Conservation (phyloP, 2,888 invertebrate species). For the Strigamia transsilvanica region DNA sequence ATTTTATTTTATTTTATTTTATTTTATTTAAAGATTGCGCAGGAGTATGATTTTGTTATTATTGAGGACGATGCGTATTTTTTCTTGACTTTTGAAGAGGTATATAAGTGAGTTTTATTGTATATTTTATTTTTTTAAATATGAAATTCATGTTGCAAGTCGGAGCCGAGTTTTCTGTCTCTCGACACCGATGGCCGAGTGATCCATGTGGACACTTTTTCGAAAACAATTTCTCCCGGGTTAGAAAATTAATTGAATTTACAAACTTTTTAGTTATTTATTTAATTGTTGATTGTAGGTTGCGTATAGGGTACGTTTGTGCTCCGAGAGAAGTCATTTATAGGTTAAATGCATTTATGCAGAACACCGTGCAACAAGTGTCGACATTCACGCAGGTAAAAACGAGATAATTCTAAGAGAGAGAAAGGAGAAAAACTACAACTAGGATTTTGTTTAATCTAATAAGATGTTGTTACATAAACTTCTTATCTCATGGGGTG, state of each 20-base stretch:
- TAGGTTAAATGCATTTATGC: constrained; percentile 75
- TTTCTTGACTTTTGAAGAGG: constrained; percentile 77
- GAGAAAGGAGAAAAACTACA: constrained; percentile 49
- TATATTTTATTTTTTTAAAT: background rate
- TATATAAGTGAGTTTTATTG: too few relatives aligned
- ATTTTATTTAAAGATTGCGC: constrained; percentile 68
- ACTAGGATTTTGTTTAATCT: constrained; percentile 25
- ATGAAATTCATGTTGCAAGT: background rate
- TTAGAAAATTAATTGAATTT: background rate
- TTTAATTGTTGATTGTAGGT: constrained; percentile 62
- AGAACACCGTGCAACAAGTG: constrained; percentile 74
- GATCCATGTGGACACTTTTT: constrained; percentile 78
- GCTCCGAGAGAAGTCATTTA: constrained; percentile 74
- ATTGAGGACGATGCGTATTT: constrained; percentile 85
- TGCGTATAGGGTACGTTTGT: constrained; percentile 77
- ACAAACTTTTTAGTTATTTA: background rate
- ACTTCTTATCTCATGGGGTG: constrained; percentile 71
- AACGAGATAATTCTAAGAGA: background rate
- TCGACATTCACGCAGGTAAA: constrained; percentile 74
- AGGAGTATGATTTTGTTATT: constrained; percentile 78
- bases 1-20: background rate
- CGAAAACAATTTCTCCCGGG: constrained; percentile 75
- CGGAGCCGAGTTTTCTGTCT: constrained; percentile 73
- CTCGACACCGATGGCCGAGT: constrained; percentile 80
- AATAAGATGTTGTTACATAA: constrained; percentile 70